These are phyloP conservation scores for Homarus gammarus DNA, from an alignment of 2,888 invertebrate genomes.

Conservation along the genomic window DNA sequence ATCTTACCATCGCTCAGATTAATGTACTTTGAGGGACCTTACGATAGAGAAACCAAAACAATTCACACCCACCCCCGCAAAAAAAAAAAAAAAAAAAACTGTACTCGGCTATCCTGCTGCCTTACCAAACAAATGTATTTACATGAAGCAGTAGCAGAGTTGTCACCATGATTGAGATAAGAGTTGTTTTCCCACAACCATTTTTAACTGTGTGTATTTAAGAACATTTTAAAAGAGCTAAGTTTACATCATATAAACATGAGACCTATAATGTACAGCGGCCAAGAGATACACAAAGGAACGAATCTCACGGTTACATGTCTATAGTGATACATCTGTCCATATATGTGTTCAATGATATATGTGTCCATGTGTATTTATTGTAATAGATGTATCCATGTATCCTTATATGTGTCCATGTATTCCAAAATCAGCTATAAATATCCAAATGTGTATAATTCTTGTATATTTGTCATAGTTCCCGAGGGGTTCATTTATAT, in stretches of 20 bases:
- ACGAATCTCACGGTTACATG: background rate
- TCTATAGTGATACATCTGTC: background rate
- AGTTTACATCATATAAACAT: background rate
- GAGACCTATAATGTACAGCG: background rate
- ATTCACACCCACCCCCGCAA: too few species aligned
- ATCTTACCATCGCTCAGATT: background rate
- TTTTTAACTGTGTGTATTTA: background rate
- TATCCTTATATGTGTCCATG: slow-evolving; percentile 18
- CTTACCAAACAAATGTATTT: too few species aligned
- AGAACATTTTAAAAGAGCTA: background rate
- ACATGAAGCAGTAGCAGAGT: too few species aligned
- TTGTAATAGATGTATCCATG: slow-evolving; percentile 20
- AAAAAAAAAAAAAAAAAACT: too few species aligned
- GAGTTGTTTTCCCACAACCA: too few species aligned
- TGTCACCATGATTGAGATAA: too few species aligned
- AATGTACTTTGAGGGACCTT: background rate
- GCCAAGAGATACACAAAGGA: too few species aligned
- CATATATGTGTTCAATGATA: slow-evolving; percentile 12
- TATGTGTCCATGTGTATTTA: slow-evolving; percentile 5
- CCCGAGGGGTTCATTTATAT: too few species aligned
- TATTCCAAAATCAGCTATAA: background rate
- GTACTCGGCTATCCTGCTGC: too few species aligned
- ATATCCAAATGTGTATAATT: too few species aligned
- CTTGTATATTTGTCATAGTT: too few species aligned
- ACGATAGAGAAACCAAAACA: background rate